These are phyloP conservation scores for Spinus pinus DNA, from an alignment of 2,797 vertebrate genomes.

Conservation along the genomic window DNA sequence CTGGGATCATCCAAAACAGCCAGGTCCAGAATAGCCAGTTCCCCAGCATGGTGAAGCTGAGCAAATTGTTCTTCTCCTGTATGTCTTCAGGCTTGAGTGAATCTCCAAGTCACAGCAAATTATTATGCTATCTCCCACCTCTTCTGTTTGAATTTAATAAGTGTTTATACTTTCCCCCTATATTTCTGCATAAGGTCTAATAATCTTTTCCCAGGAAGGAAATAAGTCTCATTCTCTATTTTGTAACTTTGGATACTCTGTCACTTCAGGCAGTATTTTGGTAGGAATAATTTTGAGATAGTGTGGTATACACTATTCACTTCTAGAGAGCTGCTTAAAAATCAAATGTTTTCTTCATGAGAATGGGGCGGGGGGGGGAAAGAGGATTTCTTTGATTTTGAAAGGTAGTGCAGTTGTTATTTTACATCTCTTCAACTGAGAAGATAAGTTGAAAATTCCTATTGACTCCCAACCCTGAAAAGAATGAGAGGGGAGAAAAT, in stretches of 20 bases:
- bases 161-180: background rate
- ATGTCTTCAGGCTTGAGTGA: background rate
- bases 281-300: background rate
- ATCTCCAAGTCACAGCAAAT: background rate
- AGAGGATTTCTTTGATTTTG: background rate
- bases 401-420: background rate
- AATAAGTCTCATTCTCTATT: background rate
- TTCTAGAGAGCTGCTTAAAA: background rate
- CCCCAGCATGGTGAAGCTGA: background rate
- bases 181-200: background rate
- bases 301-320: background rate
- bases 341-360: background rate
- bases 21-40: background rate
- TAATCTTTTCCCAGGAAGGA: background rate
- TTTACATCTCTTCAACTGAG: background rate
- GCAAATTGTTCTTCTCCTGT: background rate
- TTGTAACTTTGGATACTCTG: background rate
- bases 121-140: background rate
- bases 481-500: background rate
- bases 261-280: background rate
- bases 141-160: background rate
- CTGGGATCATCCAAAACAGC: background rate
- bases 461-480: background rate
- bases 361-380: rapidly evolving
- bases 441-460: slow-evolving; percentile 2